These are phyloP conservation scores for Malthinus seriepunctatus DNA, from an alignment of 2,888 invertebrate genomes.

Conservation along the genomic window DNA sequence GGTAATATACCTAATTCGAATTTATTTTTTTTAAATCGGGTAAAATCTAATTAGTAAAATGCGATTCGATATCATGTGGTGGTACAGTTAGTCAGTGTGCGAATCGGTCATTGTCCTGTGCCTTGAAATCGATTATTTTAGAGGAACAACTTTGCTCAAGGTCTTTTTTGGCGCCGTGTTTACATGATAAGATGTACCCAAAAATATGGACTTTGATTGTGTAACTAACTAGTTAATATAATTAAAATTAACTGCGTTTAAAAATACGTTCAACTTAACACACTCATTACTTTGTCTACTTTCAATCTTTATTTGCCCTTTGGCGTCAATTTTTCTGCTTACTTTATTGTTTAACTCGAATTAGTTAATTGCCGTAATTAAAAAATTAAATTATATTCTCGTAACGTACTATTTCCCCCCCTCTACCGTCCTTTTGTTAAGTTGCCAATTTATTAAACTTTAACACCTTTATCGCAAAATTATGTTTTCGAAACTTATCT, in stretches of 20 bases:
- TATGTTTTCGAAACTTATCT: too few relatives aligned
- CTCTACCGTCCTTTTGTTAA: too few relatives aligned
- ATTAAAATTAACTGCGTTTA: not conserved
- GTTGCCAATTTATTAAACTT: too few relatives aligned
- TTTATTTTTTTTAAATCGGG: constrained; percentile 46
- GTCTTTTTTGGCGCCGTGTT: constrained; percentile 11
- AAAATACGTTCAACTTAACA: not conserved
- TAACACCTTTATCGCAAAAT: too few relatives aligned
- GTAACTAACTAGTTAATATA: not conserved
- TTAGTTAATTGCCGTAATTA: too few relatives aligned
- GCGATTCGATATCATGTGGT: constrained; percentile 26
- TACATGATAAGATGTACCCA: constrained; percentile 3
- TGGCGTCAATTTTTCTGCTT: too few relatives aligned
- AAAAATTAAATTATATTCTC: too few relatives aligned
- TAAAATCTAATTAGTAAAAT: not conserved
- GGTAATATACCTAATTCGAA: constrained; percentile 60
- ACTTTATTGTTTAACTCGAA: too few relatives aligned
- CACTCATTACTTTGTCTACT: too few relatives aligned
- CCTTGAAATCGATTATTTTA: constrained; percentile 19
- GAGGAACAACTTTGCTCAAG: constrained; percentile 26
- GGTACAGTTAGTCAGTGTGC: constrained; percentile 29
- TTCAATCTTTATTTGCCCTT: too few relatives aligned
- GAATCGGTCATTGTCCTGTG: constrained; percentile 32
- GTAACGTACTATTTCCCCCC: too few relatives aligned
- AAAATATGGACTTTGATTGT: constrained; percentile 12